Conservation (phyloP, 2,113 vertebrate species). For the Anas platyrhynchos region DNA sequence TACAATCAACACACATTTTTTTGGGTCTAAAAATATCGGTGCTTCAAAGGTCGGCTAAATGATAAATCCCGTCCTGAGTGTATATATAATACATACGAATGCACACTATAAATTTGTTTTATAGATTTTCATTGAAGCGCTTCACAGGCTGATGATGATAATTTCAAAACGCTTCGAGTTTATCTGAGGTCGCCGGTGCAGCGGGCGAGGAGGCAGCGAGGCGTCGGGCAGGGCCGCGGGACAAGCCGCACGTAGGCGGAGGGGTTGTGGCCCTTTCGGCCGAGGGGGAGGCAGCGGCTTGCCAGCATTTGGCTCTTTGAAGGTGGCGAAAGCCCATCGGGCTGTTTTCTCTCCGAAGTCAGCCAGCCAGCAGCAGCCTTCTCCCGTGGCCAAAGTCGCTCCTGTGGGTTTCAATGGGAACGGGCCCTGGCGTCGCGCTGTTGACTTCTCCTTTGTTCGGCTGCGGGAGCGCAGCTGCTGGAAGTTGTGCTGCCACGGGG, state of each 20-base stretch:
- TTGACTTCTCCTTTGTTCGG: conserved; percentile 51
- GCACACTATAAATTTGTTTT: conserved; percentile 64
- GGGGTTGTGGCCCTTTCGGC: neutral
- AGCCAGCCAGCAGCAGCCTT: neutral
- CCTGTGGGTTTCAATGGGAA: neutral
- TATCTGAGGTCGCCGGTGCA: conserved; percentile 41
- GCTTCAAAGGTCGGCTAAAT: conserved; percentile 65
- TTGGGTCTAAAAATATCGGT: conserved; percentile 58
- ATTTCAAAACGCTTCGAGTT: conserved; percentile 31
- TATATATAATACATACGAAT: conserved; percentile 50
- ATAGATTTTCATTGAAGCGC: conserved; percentile 65
- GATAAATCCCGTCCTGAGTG: conserved; percentile 55
- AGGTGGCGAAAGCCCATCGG: neutral
- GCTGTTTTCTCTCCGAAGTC: neutral
- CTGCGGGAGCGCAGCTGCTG: neutral
- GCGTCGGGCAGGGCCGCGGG: accelerated
- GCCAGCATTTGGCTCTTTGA: neutral
- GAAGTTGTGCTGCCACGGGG: neutral
- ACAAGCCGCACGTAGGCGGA: neutral
- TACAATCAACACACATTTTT: conserved; percentile 50
- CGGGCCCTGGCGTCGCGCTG: neutral
- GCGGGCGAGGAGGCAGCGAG: neutral
- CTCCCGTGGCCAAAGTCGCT: neutral
- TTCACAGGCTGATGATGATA: conserved; percentile 57
- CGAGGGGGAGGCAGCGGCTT: neutral